Evolutionary conservation across 2,888 invertebrate species (phyloP), one percentile per base, ranked within the genome.

Genomic region (Malacosoma neustria): DNA sequence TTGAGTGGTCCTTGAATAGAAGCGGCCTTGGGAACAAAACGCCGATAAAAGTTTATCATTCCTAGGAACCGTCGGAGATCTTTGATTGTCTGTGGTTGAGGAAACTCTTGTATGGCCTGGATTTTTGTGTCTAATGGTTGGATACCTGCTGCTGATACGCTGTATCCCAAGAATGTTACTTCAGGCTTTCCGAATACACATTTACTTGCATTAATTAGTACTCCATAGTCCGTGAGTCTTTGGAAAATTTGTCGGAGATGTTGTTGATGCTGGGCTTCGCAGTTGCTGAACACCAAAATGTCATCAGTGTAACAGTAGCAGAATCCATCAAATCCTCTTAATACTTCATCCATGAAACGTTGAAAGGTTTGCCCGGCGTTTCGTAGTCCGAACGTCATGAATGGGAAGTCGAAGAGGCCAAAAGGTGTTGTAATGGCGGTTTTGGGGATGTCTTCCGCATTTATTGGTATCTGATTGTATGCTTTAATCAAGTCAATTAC

Each of bases 401-500:
- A n/a, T n/a, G n/a, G n/a, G n/a, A n/a, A n/a, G n/a, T n/a, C n/a
- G n/a, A n/a, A n/a, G n/a, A n/a, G n/a, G n/a, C n/a, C n/a, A n/a
- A n/a, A n/a, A n/a, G n/a, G 54, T 9, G 59, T 60, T 1, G 42
- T 56, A 3, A 60, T 50, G 0, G 57, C 63, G 0, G 63, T 63
- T 43, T 65, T 64, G 0, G 29, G 11, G 4, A 69, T 49, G 38
- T 69, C 61, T n/a, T 51, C 57, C 31, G n/a, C n/a, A n/a, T n/a
- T n/a, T n/a, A n/a, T n/a, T n/a, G n/a, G n/a, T n/a, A n/a, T n/a
- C n/a, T n/a, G n/a, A n/a, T n/a, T n/a, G n/a, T n/a, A n/a, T n/a
- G n/a, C n/a, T n/a, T n/a, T n/a, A n/a, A n/a, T n/a, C n/a, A n/a
- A n/a, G n/a, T n/a, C n/a, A n/a, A n/a, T n/a, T n/a, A n/a, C n/a